Percentiles rank a stretch among this genome's conserved stretches.
phyloP scores from a whole-genome alignment of 2,113 vertebrate species.

The Amblyornis subalaris region DNA sequence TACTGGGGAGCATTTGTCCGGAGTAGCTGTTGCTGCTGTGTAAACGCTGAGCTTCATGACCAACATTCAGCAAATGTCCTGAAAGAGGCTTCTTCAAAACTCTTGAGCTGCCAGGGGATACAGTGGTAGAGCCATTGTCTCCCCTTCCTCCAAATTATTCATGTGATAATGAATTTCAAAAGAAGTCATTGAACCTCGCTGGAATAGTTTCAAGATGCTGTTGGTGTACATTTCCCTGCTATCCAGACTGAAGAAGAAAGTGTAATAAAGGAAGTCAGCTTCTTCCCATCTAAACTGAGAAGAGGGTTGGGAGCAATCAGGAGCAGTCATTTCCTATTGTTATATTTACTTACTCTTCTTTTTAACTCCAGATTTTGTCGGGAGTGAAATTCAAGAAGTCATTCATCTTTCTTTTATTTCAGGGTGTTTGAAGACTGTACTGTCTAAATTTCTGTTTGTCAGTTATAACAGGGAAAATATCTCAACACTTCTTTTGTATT shows the following conservation, averaged over 20 bases:
- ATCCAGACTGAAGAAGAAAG: background rate
- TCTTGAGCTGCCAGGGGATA: background rate
- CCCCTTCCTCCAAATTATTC: background rate
- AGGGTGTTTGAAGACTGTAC: background rate
- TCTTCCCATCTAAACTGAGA: background rate
- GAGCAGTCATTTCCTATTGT: background rate
- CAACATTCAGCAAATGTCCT: background rate
- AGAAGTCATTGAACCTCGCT: background rate
- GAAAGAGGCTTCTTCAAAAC: background rate
- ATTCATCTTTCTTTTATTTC: background rate
- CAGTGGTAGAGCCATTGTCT: background rate
- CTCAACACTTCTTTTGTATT: background rate
- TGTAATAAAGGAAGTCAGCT: background rate
- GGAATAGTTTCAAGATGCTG: background rate
- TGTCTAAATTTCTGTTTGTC: background rate
- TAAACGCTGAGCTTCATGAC: background rate
- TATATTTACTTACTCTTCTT: background rate
- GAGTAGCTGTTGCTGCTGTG: background rate
- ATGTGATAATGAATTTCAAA: background rate
- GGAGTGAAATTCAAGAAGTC: background rate
- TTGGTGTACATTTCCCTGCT: background rate
- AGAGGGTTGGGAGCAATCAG: background rate
- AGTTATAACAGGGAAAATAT: background rate
- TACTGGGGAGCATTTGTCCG: accelerated
- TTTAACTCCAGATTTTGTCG: background rate